Evolutionary conservation across 2,113 vertebrate genomes (phyloP).

Genomic region (Syrmaticus mikado): DNA sequence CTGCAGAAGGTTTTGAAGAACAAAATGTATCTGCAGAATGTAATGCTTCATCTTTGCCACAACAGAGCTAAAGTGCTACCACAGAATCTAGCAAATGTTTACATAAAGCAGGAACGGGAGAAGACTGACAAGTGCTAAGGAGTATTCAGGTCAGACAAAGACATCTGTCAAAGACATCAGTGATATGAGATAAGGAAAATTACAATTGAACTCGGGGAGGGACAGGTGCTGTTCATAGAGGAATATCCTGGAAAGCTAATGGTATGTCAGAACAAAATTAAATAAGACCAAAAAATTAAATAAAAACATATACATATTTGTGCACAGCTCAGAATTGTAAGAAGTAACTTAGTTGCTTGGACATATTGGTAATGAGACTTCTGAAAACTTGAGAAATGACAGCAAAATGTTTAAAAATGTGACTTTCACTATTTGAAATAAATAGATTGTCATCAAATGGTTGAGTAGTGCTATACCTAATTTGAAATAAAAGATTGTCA

Average conservation of each 20-base stretch:
- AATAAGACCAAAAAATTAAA: background rate
- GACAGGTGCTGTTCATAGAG: background rate
- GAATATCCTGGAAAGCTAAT: background rate
- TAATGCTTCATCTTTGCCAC: background rate
- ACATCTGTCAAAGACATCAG: slow-evolving; percentile 65
- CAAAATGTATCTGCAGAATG: background rate
- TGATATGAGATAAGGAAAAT: slow-evolving; percentile 55
- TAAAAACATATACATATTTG: background rate
- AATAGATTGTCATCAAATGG: background rate
- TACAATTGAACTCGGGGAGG: background rate
- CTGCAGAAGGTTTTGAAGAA: background rate
- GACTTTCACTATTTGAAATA: background rate
- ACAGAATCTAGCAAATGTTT: background rate
- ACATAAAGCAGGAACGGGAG: background rate
- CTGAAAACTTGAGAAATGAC: background rate
- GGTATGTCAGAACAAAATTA: background rate
- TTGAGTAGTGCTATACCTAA: background rate
- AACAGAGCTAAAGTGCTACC: background rate
- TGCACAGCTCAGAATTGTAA: background rate
- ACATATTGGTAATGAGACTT: background rate
- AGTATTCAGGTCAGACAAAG: slow-evolving; percentile 67
- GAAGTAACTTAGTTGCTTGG: background rate
- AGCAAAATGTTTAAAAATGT: background rate
- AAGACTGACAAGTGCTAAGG: slow-evolving; percentile 43
- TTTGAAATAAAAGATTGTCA: background rate